A percentile compares a stretch with the other conserved stretches of the same genome.
Conservation (phyloP, 1,140 invertebrate genomes). For the Triops cancriformis region DNA sequence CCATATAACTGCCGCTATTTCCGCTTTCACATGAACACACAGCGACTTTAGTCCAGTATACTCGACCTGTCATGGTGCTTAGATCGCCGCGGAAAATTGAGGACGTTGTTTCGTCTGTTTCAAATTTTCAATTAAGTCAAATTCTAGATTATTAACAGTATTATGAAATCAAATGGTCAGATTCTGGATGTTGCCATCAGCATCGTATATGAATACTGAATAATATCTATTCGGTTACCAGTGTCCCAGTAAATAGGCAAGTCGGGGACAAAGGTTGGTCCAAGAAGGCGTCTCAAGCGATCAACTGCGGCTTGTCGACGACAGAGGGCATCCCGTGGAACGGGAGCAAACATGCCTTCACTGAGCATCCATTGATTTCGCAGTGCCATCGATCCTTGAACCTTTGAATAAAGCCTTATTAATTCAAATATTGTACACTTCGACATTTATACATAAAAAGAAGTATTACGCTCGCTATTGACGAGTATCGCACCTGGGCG, state of each 20-base stretch:
- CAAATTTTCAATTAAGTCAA: neutral
- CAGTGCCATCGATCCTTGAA: constrained; percentile 3
- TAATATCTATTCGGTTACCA: neutral
- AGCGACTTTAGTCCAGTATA: constrained; percentile 15
- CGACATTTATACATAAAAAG: no score
- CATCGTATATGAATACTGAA: no score
- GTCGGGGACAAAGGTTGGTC: neutral
- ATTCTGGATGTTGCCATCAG: no score
- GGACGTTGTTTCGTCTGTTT: neutral
- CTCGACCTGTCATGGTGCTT: constrained; percentile 16
- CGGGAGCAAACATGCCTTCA: constrained; percentile 7
- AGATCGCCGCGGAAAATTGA: constrained; percentile 15
- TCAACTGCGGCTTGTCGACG: neutral
- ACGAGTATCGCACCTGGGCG: no score
- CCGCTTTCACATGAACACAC: constrained; percentile 17
- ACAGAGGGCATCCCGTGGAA: constrained; percentile 1
- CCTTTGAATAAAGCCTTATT: no score
- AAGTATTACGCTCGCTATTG: no score
- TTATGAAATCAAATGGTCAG: no score
- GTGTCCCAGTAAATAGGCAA: neutral
- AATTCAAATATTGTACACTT: no score
- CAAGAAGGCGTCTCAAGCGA: neutral
- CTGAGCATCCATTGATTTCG: constrained; percentile 15
- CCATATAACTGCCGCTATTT: neutral
- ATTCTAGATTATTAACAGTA: no score